Evolutionary conservation across 2,797 vertebrate species (phyloP), one percentile per base, ranked within the genome.

Genomic region (Hapalemur alaotrensis): DNA sequence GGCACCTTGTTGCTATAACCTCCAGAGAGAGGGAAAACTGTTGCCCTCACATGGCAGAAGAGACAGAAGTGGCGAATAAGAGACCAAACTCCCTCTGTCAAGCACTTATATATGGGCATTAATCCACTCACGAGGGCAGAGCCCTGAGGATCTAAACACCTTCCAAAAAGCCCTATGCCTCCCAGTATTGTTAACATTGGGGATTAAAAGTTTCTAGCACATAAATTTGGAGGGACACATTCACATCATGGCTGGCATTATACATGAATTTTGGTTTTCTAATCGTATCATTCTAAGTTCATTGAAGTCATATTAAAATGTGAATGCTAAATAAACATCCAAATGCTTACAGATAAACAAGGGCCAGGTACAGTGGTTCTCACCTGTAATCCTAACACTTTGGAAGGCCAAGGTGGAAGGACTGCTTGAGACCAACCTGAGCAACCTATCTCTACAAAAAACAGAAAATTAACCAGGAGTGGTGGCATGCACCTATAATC

Each of bases 281-380:
- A 65, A 86, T 75, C 73, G 81, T 57, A 82, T 12, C 50, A 94
- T 84, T 32, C 17, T 28, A 85, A 72, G 14, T 84, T 96, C 61
- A 89, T 46, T 7, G n/a, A 93, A 78, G 25, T 85, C 69, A 90
- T 94, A 90, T 30, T 79, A 95, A 92, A 93, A 93, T 61, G 50
- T 94, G 63, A 95, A 95, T 89, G 72, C 32, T 73, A 50, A 89
- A 87, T 86, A 95, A 82, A 80, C 20, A 95, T 48, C 15, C 38
- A 76, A 80, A 91, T 86, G 54, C 17, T 94, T 82, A 76, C 7
- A 89, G 18, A 69, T 73, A 59, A 72, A 63, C 32, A 81, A 67
- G 7, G 18, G 63, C 7, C 7, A 32, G 32, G 63, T 65, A n/a
- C 30, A 17, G 15, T n/a, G 63, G 32, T 15, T 65, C 63, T n/a